Percentiles rank a stretch among this genome's conserved stretches.
These are phyloP conservation scores for Rhinogobio ventralis DNA, from an alignment of 2,797 vertebrate species.

Conservation along the genomic window DNA sequence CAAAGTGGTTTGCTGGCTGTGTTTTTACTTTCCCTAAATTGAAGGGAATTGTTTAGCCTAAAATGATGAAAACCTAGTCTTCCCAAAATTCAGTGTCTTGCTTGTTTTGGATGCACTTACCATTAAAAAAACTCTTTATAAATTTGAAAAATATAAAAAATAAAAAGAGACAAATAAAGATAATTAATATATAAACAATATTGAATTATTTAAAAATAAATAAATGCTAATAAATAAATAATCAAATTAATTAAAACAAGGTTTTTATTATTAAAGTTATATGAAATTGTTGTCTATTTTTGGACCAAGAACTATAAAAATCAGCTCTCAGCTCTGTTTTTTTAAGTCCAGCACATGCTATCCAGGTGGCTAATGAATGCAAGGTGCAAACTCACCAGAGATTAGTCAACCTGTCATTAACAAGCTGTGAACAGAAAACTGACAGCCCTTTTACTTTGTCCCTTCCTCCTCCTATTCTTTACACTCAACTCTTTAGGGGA, in stretches of 20 bases:
- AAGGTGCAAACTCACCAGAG: constrained; percentile 56
- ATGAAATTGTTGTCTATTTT: constrained; percentile 1
- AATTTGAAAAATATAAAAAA: no score
- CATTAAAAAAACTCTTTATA: background rate
- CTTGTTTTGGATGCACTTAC: constrained; percentile 11
- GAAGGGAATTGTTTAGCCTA: background rate
- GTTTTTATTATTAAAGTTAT: background rate
- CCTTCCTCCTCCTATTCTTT: constrained; percentile 26
- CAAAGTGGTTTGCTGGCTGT: background rate
- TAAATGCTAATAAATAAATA: background rate
- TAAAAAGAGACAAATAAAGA: background rate
- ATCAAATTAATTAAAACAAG: background rate
- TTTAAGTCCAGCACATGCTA: constrained; percentile 36
- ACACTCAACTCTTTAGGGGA: constrained; percentile 2
- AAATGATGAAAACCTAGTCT: background rate
- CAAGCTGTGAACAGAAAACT: constrained; percentile 54
- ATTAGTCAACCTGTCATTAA: constrained; percentile 60
- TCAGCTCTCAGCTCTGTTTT: background rate
- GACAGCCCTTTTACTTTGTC: constrained; percentile 31
- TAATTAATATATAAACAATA: background rate
- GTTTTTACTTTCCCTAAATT: constrained; percentile 19
- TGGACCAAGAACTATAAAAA: background rate
- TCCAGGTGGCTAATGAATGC: constrained; percentile 62
- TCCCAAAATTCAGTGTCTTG: background rate
- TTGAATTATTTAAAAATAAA: background rate